A percentile compares a stretch with the other conserved stretches of the same genome.
Evolutionary conservation across 2,888 invertebrate genomes (phyloP).

Genomic region (Anthophora plumipes): DNA sequence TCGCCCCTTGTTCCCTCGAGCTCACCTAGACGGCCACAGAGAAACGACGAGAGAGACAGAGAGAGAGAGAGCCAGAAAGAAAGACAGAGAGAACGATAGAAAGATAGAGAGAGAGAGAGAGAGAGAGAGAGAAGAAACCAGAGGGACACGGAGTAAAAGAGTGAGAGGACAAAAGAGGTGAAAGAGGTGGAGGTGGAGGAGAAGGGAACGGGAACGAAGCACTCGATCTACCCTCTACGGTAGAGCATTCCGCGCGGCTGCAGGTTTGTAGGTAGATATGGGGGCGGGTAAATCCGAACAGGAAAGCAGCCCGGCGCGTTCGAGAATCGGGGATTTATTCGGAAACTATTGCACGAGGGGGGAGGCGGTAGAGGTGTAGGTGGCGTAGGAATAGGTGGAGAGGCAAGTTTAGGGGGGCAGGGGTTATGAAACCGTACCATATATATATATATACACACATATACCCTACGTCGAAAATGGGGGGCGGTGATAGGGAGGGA

Average conservation of each 20-base stretch:
- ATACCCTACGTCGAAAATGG: too few species aligned
- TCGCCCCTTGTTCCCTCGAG: constrained; percentile 24
- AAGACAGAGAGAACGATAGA: too few species aligned
- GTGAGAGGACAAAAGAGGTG: constrained; percentile 40
- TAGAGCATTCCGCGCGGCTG: constrained; percentile 69
- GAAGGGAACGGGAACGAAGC: constrained; percentile 58
- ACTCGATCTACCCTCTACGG: constrained; percentile 70
- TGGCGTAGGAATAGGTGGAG: constrained; percentile 66
- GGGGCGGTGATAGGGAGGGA: neutral
- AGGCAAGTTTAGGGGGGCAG: constrained; percentile 64
- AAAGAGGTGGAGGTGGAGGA: constrained; percentile 46
- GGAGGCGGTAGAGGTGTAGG: constrained; percentile 72
- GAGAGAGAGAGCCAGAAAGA: constrained; percentile 34
- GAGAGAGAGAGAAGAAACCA: constrained; percentile 4
- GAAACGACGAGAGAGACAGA: constrained; percentile 41
- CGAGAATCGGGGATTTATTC: constrained; percentile 84
- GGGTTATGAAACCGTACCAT: constrained; percentile 53
- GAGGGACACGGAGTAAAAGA: constrained; percentile 43
- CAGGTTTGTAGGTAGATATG: constrained; percentile 74
- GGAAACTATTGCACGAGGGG: constrained; percentile 80
- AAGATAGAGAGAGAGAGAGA: constrained; percentile 40
- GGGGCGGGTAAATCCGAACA: constrained; percentile 81
- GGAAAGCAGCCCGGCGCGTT: constrained; percentile 80
- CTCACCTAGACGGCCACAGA: constrained; percentile 45
- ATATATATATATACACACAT: too few species aligned